Evolutionary conservation across 2,888 invertebrate genomes (phyloP).

Genomic region (Chloroclysta siterata): DNA sequence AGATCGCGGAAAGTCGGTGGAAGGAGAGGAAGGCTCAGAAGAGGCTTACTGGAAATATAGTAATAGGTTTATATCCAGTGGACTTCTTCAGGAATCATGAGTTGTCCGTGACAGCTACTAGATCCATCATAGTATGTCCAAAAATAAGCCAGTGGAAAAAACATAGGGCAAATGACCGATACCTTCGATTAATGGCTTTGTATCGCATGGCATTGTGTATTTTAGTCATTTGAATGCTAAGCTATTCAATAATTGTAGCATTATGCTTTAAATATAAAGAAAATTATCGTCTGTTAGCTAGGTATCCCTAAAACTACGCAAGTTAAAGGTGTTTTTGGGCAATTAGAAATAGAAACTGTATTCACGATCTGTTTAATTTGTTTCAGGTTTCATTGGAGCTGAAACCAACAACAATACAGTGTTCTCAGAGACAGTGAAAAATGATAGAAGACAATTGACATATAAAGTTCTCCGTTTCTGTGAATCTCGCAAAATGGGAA

Average conservation of each 20-base stretch:
- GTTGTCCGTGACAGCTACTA: too few relatives aligned
- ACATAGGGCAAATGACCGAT: neutral
- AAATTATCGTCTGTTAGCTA: too few relatives aligned
- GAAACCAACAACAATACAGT: slow-evolving; percentile 20
- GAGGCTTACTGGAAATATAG: too few relatives aligned
- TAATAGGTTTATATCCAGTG: too few relatives aligned
- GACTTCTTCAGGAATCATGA: too few relatives aligned
- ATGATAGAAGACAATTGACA: slow-evolving; percentile 77
- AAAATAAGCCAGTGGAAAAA: neutral
- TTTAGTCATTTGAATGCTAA: slow-evolving; percentile 3
- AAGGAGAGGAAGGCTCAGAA: too few relatives aligned
- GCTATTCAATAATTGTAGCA: neutral
- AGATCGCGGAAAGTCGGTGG: neutral
- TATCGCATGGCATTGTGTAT: slow-evolving; percentile 10
- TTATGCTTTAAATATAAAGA: too few relatives aligned
- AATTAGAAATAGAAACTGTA: neutral
- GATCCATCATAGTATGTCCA: neutral
- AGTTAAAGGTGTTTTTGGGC: too few relatives aligned
- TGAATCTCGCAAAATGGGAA: slow-evolving; percentile 35
- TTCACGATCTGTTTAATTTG: slow-evolving; percentile 36
- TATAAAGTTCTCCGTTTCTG: slow-evolving; percentile 28
- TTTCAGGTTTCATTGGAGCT: slow-evolving; percentile 55
- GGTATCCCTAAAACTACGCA: too few relatives aligned
- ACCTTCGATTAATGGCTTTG: neutral
- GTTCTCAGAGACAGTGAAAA: slow-evolving; percentile 41